phyloP scores from a whole-genome alignment of 2,888 invertebrate species.

The Poecilobothrus nobilitatus region DNA sequence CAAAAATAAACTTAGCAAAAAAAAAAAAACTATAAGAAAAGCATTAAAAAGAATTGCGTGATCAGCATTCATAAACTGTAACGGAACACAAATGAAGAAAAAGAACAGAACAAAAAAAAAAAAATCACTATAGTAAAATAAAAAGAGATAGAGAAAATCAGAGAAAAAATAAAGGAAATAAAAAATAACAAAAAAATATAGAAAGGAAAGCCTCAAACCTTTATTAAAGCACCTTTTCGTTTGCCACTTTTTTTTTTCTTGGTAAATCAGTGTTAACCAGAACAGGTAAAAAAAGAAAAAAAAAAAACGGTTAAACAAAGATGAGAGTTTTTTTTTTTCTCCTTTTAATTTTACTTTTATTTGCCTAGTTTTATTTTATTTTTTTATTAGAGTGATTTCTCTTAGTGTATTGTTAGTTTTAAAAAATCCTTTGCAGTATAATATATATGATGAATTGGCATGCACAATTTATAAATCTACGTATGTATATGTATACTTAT shows the following conservation, averaged over 20 bases:
- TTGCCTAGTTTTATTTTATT: too few relatives aligned
- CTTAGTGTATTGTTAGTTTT: too few relatives aligned
- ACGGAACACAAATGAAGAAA: background rate
- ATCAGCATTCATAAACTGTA: slow-evolving; percentile 6
- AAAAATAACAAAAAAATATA: background rate
- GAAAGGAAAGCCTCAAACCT: background rate
- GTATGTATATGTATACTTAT: too few relatives aligned
- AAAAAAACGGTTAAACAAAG: background rate
- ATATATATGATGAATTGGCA: too few relatives aligned
- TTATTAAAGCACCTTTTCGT: background rate
- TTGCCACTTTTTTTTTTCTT: background rate
- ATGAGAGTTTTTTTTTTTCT: background rate
- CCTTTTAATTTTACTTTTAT: background rate
- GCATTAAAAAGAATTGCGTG: slow-evolving; percentile 3
- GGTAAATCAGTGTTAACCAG: slow-evolving; percentile 6
- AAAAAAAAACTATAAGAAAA: background rate
- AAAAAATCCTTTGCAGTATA: too few relatives aligned
- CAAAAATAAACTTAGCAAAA: too few relatives aligned
- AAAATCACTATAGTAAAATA: background rate
- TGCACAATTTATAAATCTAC: too few relatives aligned
- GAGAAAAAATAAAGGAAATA: background rate
- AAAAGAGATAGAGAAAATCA: background rate
- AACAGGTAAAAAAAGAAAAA: background rate
- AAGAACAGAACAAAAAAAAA: background rate
- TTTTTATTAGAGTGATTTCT: too few relatives aligned